These are phyloP conservation scores for Otolemur garnettii DNA, from an alignment of 2,113 vertebrate species.

Conservation along the genomic window DNA sequence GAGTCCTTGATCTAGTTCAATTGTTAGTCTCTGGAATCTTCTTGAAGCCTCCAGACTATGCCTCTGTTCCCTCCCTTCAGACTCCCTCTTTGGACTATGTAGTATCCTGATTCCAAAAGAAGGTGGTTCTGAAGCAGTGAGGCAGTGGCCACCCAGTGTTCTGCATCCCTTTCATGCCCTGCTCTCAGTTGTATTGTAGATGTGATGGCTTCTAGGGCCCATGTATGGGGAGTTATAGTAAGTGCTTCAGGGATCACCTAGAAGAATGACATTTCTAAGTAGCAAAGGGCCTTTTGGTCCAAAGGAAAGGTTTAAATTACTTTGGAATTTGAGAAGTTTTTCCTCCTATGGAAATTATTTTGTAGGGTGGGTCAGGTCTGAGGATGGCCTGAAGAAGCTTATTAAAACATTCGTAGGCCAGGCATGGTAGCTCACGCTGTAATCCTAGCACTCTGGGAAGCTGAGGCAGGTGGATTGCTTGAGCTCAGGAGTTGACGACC, in stretches of 20 bases:
- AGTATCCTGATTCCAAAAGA: background rate
- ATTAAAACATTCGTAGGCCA: no score
- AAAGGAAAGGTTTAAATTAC: background rate
- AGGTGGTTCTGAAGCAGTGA: background rate
- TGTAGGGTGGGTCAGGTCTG: no score
- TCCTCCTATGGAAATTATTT: no score
- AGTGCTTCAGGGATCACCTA: background rate
- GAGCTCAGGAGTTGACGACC: no score
- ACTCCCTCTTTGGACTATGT: background rate
- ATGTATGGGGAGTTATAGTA: background rate
- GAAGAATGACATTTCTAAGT: background rate
- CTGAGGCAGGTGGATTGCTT: no score
- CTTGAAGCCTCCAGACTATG: background rate
- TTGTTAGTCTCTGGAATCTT: background rate
- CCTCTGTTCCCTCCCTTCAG: background rate
- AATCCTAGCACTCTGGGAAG: no score
- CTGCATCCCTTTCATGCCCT: background rate
- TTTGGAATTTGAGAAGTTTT: no score
- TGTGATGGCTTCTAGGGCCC: background rate
- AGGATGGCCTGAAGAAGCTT: no score
- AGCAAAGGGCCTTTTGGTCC: background rate
- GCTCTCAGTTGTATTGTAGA: background rate
- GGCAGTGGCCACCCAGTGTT: background rate
- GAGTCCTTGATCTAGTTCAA: background rate
- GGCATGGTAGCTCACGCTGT: no score